Conservation (phyloP, 2,797 vertebrate species). For the Pempheris klunzingeri region DNA sequence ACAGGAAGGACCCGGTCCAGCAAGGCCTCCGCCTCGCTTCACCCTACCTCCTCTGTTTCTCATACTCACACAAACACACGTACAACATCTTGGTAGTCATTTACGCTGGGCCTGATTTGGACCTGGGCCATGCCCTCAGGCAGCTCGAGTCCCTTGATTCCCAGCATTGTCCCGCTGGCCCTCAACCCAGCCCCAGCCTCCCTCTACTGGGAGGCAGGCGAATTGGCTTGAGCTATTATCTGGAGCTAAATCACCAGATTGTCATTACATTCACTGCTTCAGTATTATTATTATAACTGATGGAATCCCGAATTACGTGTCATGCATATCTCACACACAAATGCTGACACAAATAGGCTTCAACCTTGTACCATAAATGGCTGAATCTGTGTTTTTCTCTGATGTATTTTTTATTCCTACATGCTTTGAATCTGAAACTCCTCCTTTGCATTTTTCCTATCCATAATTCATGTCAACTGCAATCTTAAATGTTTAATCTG, state of each 20-base stretch:
- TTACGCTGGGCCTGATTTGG: slow-evolving; percentile 73
- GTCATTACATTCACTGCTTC: slow-evolving; percentile 36
- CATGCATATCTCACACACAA: slow-evolving; percentile 55
- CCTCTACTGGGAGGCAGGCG: slow-evolving; percentile 62
- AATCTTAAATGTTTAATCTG: slow-evolving; percentile 55
- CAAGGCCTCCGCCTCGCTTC: not conserved
- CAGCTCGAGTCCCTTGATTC: slow-evolving; percentile 64
- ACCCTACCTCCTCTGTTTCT: slow-evolving; percentile 9
- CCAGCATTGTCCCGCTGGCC: slow-evolving; percentile 54
- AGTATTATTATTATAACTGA: slow-evolving; percentile 53
- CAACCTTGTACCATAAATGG: slow-evolving; percentile 55
- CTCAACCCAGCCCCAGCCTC: slow-evolving; percentile 63
- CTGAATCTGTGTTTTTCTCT: slow-evolving; percentile 57
- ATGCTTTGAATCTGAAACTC: slow-evolving; percentile 64
- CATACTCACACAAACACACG: slow-evolving; percentile 37
- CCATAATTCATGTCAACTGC: slow-evolving; percentile 70
- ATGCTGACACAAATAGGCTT: slow-evolving; percentile 53
- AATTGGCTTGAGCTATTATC: slow-evolving; percentile 62
- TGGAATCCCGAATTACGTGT: slow-evolving; percentile 62
- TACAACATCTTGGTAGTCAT: slow-evolving; percentile 50
- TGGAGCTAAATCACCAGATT: slow-evolving; percentile 56
- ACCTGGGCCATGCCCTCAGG: slow-evolving; percentile 81
- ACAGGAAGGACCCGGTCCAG: slow-evolving; percentile 22
- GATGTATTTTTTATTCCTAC: slow-evolving; percentile 68
- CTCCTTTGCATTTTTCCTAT: slow-evolving; percentile 63